phyloP scores from a whole-genome alignment of 1,140 invertebrate genomes.

The Bombus superbus region DNA sequence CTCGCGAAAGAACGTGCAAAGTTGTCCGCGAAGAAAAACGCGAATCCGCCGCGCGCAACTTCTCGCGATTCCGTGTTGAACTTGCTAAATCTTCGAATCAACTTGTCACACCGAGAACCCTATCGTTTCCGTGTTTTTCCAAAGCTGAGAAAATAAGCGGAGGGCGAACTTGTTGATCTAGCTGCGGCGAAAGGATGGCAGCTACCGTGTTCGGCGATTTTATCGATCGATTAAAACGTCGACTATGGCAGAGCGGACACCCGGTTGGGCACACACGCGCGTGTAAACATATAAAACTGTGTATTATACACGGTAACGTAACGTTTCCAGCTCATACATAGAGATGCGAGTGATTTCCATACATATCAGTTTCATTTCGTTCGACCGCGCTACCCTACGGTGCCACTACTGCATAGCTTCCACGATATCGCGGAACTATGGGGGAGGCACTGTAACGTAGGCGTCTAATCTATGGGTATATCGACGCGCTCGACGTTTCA shows the following conservation, averaged over 20 bases:
- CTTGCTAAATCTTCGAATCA: neutral
- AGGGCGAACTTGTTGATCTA: slow-evolving; percentile 16
- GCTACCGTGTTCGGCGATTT: neutral
- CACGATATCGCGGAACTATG: slow-evolving; percentile 1
- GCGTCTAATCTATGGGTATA: slow-evolving; percentile 33
- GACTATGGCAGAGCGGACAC: neutral
- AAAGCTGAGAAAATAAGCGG: neutral
- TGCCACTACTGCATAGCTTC: neutral
- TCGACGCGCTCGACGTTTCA: slow-evolving; percentile 16
- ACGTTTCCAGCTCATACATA: slow-evolving; percentile 68
- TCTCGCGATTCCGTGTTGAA: neutral
- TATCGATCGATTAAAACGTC: slow-evolving; percentile 40
- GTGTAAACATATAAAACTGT: slow-evolving; percentile 50
- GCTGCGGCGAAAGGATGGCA: neutral
- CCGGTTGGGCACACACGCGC: neutral
- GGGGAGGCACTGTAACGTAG: slow-evolving; percentile 24
- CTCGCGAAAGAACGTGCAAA: no score
- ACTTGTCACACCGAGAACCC: no score
- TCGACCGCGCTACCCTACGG: slow-evolving; percentile 27
- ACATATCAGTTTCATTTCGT: slow-evolving; percentile 74
- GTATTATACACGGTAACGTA: slow-evolving; percentile 49
- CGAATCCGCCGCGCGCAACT: no score
- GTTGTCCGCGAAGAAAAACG: no score
- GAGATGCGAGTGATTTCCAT: slow-evolving; percentile 73
- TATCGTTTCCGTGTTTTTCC: slow-evolving; percentile 1